phyloP scores from a whole-genome alignment of 2,113 vertebrate genomes.

The Thalassoma bifasciatum region DNA sequence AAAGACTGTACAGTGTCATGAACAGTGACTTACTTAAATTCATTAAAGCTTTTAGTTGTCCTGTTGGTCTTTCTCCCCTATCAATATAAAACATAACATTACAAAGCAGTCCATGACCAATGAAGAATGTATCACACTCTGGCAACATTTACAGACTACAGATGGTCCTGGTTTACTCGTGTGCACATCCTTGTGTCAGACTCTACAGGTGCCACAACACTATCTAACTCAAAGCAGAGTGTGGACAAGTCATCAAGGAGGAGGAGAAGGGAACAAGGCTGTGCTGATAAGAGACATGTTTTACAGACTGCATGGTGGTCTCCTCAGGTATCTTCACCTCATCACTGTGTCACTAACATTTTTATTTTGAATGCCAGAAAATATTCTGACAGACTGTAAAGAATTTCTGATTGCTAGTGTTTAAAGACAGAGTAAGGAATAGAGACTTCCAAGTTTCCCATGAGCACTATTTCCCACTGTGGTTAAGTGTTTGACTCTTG shows the following conservation, averaged over 20 bases:
- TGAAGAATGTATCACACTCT: slow-evolving; percentile 76
- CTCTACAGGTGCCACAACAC: slow-evolving; percentile 76
- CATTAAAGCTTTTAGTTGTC: slow-evolving; percentile 70
- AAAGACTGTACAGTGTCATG: slow-evolving; percentile 50
- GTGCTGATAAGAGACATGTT: slow-evolving; percentile 48
- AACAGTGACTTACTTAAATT: slow-evolving; percentile 50
- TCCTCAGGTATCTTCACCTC: slow-evolving; percentile 28
- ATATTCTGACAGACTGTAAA: too few species aligned
- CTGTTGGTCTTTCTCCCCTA: slow-evolving; percentile 69
- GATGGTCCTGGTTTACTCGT: slow-evolving; percentile 70
- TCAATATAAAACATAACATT: slow-evolving; percentile 74
- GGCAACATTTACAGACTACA: slow-evolving; percentile 70
- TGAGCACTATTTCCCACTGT: too few species aligned
- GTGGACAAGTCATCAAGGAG: slow-evolving; percentile 35
- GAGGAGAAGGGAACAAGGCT: slow-evolving; percentile 22
- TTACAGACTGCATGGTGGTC: slow-evolving; percentile 35
- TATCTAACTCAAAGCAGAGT: slow-evolving; percentile 73
- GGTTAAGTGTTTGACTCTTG: too few species aligned
- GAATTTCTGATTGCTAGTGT: too few species aligned
- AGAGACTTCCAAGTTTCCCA: too few species aligned
- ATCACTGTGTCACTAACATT: too few species aligned
- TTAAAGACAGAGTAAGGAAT: too few species aligned
- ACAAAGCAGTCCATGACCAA: slow-evolving; percentile 71
- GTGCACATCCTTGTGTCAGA: slow-evolving; percentile 50
- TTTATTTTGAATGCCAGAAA: too few species aligned